These are phyloP conservation scores for Idaea aversata DNA, from an alignment of 2,888 invertebrate genomes.

Conservation along the genomic window DNA sequence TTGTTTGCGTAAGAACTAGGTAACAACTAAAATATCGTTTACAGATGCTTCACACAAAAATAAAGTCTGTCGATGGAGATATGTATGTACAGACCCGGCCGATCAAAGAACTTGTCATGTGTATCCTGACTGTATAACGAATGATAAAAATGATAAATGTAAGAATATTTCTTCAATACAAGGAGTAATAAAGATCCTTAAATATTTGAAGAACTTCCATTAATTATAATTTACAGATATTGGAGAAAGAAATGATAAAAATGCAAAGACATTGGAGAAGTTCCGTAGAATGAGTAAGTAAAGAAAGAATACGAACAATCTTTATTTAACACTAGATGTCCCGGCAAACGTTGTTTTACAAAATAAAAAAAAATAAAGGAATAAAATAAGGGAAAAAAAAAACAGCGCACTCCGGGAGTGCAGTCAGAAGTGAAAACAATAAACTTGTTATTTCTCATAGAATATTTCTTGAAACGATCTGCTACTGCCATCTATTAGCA, in stretches of 20 bases:
- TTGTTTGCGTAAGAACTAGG: background rate
- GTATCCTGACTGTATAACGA: slow-evolving; percentile 34
- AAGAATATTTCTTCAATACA: slow-evolving; percentile 2
- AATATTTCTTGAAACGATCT: too few relatives aligned
- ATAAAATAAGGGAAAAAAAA: too few relatives aligned
- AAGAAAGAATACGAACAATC: background rate
- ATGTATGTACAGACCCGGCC: slow-evolving; percentile 37
- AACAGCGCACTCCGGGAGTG: too few relatives aligned
- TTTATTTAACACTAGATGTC: too few relatives aligned
- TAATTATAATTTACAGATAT: background rate
- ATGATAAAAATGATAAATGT: slow-evolving; percentile 14
- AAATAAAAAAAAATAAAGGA: too few relatives aligned
- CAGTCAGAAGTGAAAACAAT: too few relatives aligned
- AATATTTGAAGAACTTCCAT: background rate
- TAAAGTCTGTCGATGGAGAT: slow-evolving; percentile 50
- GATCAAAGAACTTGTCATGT: slow-evolving; percentile 49
- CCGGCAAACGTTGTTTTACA: too few relatives aligned
- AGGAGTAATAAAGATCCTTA: background rate
- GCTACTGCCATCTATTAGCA: too few relatives aligned
- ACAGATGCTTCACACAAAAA: slow-evolving; percentile 10
- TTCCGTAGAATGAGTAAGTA: slow-evolving; percentile 52
- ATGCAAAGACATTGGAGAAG: slow-evolving; percentile 14
- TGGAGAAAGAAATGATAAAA: slow-evolving; percentile 30
- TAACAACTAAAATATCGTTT: background rate
- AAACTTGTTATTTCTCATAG: too few relatives aligned